Evolutionary conservation across 2,797 vertebrate species (phyloP), one percentile per base, ranked within the genome.

Genomic region (Gymnoscopelus microlampas): DNA sequence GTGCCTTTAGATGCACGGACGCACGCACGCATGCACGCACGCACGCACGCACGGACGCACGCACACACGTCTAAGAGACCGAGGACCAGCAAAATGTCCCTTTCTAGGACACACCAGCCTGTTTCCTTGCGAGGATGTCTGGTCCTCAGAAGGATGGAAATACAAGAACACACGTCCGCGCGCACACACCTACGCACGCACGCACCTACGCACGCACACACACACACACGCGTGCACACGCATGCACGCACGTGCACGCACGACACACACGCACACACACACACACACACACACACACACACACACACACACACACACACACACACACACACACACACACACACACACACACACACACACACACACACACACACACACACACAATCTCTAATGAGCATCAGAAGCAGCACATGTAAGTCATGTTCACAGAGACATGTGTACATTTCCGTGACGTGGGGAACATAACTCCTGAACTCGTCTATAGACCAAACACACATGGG

Each of bases 231-330:
- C 14, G 19, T 15, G 9, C 53, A 47, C 26, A 66, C 63, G 8
- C 66, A 59, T 55, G 26, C 66, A 57, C 35, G 3, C n/a, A 39
- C 65, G 49, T 19, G 58, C 32, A 60, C 63, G n/a, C n/a, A n/a
- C n/a, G n/a, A 78, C 75, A 48, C 39, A 4, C n/a, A 39, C 59
- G 70, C 73, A 60, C 32, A 71, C 55, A 64, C 65, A 69, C 2
- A 73, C 10, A 62, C 3, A 26, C 10, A 47, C 19, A 49, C 9
- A 48, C 12, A 66, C 15, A 53, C 23, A 39, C 35, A 53, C 24
- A 47, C 61, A 65, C 11, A 23, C 15, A n/a, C 32, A 3, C 59
- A 23, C 26, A n/a, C 24, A 29, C 64, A 62, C 32, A 19, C 51
- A 63, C 14, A 4, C 62, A 13, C 14, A 64, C 7, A 55, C 15